Base-by-base conservation (phyloP, 1,140 invertebrate genomes). In the Papilio polyxenes region DNA sequence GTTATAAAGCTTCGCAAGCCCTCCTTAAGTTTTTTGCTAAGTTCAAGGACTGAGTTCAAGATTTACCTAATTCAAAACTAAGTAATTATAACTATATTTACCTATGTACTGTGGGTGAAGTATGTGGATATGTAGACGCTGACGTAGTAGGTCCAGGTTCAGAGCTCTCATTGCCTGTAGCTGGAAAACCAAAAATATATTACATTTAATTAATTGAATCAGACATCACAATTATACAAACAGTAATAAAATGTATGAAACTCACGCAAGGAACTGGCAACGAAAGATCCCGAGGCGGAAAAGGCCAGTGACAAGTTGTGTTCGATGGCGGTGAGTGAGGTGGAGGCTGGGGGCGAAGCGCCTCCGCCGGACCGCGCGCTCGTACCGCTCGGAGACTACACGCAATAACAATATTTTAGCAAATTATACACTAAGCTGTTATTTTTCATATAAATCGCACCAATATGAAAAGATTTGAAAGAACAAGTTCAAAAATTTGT, bases 251-350 rank as follows among this genome's bases (percentile, higher is more conserved):
- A 40, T 17, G 37, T 23, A 56, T 17, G 20, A 78, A 49, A 90
- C 90, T 91, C 82, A 94, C 93, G 81, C 80, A 93, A 83, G 13
- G 88, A 86, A 37, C 85, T 90, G n/a, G 92, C 87, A 37, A 94
- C 90, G 79, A 92, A 94, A 6, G 93, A 93, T 23, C 93, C 92
- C 0, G 93, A 93, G 17, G 92, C 91, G 7, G 93, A 93, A 83
- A 94, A 93, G 0, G 92, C 92, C 40, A 94, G 84, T 4, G 93
- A 92, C 56, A 94, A 84, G 85, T 91, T 90, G 82, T 93, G 92
- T 65, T 93, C 93, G 3, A 92, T 78, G 2, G 92, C 89, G 3
- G 92, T 90, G 8, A 87, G 84, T 5, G 93, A 92, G 0, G 93
- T 92, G 13, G 93, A 93, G 0, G 93, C 92, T 0, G 93, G 91